A percentile compares a stretch with the other conserved stretches of the same genome.
phyloP scores from a whole-genome alignment of 2,888 invertebrate species.

The Eumerus sabulonum region DNA sequence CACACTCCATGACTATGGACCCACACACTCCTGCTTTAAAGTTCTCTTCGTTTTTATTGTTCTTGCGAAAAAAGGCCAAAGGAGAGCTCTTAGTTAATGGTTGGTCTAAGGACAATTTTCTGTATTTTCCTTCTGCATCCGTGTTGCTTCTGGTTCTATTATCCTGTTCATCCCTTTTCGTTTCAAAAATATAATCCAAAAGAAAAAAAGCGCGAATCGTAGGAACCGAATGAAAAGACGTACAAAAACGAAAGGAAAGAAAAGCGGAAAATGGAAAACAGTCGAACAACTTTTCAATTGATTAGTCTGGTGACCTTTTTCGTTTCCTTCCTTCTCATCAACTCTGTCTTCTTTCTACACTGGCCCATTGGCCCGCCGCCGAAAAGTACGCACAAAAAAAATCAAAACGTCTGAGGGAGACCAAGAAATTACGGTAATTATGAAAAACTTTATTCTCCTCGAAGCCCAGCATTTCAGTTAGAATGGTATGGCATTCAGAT shows the following conservation, averaged over 20 bases:
- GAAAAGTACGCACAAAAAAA: too few relatives aligned
- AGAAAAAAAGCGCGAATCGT: not conserved
- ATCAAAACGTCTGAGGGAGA: too few relatives aligned
- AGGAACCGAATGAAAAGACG: constrained; percentile 5
- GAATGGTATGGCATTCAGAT: too few relatives aligned
- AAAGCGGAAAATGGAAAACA: not conserved
- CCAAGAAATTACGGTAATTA: constrained; percentile 43
- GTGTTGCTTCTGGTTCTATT: too few relatives aligned
- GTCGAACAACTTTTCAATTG: constrained; percentile 59
- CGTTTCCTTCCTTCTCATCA: not conserved
- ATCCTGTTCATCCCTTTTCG: too few relatives aligned
- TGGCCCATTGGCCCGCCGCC: too few relatives aligned
- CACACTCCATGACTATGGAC: not conserved
- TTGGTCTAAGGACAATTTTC: too few relatives aligned
- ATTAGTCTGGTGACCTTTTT: constrained; percentile 67
- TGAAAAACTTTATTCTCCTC: constrained; percentile 60
- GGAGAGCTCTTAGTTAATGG: not conserved
- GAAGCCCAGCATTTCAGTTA: constrained; percentile 25
- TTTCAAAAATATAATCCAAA: too few relatives aligned
- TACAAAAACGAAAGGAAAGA: constrained; percentile 11
- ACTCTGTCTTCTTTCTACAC: too few relatives aligned
- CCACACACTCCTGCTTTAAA: not conserved
- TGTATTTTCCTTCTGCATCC: too few relatives aligned
- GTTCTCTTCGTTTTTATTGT: constrained; percentile 8
- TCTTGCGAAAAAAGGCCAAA: constrained; percentile 33